A percentile compares a stretch with the other conserved stretches of the same genome.
Conservation (phyloP, 1,140 invertebrate genomes). For the Micrasema longulum region DNA sequence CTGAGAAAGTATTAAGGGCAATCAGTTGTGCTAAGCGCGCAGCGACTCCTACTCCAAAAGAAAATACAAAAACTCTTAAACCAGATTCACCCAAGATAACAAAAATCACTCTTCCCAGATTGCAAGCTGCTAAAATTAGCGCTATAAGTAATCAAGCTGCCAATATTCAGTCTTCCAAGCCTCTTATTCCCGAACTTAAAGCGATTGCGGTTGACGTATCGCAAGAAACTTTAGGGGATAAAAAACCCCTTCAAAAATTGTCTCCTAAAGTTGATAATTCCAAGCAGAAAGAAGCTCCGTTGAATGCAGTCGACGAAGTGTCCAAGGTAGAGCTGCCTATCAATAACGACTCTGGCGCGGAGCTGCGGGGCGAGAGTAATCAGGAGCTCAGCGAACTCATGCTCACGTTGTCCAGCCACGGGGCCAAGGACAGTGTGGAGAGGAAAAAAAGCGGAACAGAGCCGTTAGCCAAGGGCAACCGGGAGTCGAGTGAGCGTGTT, state of each 20-base stretch:
- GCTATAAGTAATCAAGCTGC: slow-evolving; percentile 5
- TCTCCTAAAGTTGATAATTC: slow-evolving; percentile 5
- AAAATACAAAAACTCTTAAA: slow-evolving; percentile 58
- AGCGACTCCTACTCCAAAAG: slow-evolving; percentile 62
- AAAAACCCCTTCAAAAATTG: background rate
- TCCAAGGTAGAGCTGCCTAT: background rate
- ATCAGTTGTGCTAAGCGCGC: slow-evolving; percentile 67
- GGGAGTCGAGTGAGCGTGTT: too few relatives aligned
- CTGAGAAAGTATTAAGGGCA: slow-evolving; percentile 71
- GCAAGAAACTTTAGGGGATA: background rate
- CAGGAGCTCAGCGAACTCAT: too few relatives aligned
- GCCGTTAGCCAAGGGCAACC: background rate
- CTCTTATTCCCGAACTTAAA: background rate
- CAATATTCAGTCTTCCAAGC: slow-evolving; percentile 1
- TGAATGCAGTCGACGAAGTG: background rate
- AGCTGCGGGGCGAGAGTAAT: background rate
- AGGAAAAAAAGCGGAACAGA: slow-evolving; percentile 49
- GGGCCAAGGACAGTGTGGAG: slow-evolving; percentile 33
- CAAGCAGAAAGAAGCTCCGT: slow-evolving; percentile 12
- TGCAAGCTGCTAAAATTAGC: slow-evolving; percentile 15
- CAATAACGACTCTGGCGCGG: background rate
- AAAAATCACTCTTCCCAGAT: slow-evolving; percentile 13
- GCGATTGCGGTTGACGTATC: slow-evolving; percentile 1
- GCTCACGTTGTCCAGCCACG: too few relatives aligned
- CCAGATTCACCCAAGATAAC: slow-evolving; percentile 24